Conservation (phyloP, 2,888 invertebrate species). For the Noctuana brunneofusca region DNA sequence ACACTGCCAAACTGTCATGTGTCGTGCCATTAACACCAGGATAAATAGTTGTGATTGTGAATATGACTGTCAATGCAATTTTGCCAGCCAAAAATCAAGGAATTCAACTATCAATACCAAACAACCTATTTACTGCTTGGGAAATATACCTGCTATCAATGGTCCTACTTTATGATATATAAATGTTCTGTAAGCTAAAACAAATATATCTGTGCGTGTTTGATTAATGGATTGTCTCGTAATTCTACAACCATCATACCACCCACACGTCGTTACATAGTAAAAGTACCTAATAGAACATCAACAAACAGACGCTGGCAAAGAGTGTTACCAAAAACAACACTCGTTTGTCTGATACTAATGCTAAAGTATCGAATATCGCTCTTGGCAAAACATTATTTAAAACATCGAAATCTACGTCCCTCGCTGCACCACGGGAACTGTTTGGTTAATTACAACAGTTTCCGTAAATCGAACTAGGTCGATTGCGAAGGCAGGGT, state of each 20-base stretch:
- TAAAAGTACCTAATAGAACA: constrained; percentile 20
- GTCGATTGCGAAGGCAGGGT: constrained; percentile 74
- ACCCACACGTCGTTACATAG: constrained; percentile 21
- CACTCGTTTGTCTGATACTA: constrained; percentile 3
- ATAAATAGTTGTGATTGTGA: constrained; percentile 14
- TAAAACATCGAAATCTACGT: constrained; percentile 49
- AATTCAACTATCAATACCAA: neutral
- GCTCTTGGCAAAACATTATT: constrained; percentile 32
- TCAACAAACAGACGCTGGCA: constrained; percentile 27
- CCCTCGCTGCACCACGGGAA: constrained; percentile 44
- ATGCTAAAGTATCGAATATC: constrained; percentile 26
- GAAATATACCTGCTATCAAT: too few species aligned
- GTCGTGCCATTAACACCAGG: constrained; percentile 11
- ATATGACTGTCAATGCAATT: constrained; percentile 19
- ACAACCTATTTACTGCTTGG: neutral
- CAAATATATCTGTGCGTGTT: neutral
- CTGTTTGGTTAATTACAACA: constrained; percentile 46
- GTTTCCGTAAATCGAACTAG: constrained; percentile 72
- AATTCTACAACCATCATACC: neutral
- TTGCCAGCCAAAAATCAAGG: neutral
- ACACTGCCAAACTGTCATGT: constrained; percentile 25
- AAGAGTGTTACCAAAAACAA: constrained; percentile 9
- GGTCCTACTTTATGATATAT: too few species aligned
- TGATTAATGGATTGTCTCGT: neutral
- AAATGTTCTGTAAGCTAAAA: neutral